Base-by-base conservation (phyloP, 2,113 vertebrate genomes). In the Syngnathus typhle region DNA sequence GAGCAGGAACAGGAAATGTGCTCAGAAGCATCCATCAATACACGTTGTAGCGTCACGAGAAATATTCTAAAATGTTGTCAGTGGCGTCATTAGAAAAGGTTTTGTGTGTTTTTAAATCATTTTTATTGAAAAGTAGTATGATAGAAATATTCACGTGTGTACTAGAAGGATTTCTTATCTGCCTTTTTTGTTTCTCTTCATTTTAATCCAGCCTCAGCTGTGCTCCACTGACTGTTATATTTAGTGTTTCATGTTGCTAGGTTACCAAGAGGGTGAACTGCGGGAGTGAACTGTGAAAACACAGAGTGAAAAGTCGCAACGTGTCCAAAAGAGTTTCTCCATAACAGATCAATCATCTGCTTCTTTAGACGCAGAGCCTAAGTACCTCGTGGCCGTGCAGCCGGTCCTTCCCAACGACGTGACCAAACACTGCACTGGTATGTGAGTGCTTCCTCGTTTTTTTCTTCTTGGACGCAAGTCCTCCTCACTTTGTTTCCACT, bases 381-480 rank as follows among this genome's bases (percentile, higher is more conserved):
- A 95, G 67, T 98, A 98, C 77, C 89, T 98, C 67, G 91, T 98
- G 54, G 93, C 93, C 0, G 93, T 98, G 11, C 91, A 94, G 81
- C 91, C 94, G 7, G 89, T 92, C 52, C 92, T 89, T 1, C 36
- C 80, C 86, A 92, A 94, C 60, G 93, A 91, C 38, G 90, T 91
- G 74, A 98, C 94, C 87, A 98, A 95, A 68, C 88, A 93, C 3
- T 98, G 96, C 79, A 91, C 90, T 93, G 95, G 96, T 98, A 68
- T 13, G 55, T 8, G 2, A 56, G 23, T 36, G 55, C 15, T 7
- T 36, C 7, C 55, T 36, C 6, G 0, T 18, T 32, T 36, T 58
- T 32, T 36, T 36, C 13, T 5, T 16, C 39, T 11, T 23, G 27
- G 27, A 44, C 43, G 55, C 12, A 41, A 7, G 19, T 12, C 36